These are phyloP conservation scores for Tyrophagus putrescentiae DNA, from an alignment of 1,140 invertebrate species.

Conservation along the genomic window DNA sequence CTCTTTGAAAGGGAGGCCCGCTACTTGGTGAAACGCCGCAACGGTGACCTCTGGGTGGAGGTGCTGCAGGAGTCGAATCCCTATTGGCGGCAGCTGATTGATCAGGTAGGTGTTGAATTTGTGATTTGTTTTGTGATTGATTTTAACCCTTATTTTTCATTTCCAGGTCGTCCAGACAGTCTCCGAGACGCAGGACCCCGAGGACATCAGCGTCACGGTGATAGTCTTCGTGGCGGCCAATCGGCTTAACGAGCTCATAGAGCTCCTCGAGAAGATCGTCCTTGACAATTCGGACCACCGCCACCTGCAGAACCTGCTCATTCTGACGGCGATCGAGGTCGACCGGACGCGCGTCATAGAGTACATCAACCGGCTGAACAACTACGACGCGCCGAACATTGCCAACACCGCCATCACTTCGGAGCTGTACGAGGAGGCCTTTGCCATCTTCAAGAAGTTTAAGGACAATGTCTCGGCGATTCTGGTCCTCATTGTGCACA, in stretches of 20 bases:
- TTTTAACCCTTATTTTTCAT: too few relatives aligned
- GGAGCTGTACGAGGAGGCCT: conserved; percentile 95
- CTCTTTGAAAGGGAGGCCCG: conserved; percentile 44
- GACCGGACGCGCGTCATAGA: conserved; percentile 91
- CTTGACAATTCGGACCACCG: conserved; percentile 93
- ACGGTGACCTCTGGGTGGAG: conserved; percentile 88
- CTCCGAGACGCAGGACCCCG: conserved; percentile 89
- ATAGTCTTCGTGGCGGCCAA: conserved; percentile 99
- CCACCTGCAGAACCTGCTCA: conserved; percentile 59
- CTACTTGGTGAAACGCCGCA: conserved; percentile 81
- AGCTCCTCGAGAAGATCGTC: conserved; percentile 96
- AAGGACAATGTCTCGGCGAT: conserved; percentile 99
- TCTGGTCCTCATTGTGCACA: conserved; percentile 95
- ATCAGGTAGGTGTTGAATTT: conserved; percentile 57
- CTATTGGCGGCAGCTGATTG: conserved; percentile 86
- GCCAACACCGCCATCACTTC: conserved; percentile 97
- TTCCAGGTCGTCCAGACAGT: conserved; percentile 69
- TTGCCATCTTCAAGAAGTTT: conserved; percentile 99
- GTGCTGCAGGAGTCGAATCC: conserved; percentile 88
- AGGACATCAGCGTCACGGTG: conserved; percentile 97
- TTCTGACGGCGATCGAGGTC: conserved; percentile 84
- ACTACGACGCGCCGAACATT: conserved; percentile 99
- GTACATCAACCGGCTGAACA: conserved; percentile 79
- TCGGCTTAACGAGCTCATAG: conserved; percentile 95
- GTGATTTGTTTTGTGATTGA: conserved; percentile 2